These are phyloP conservation scores for Limnothrissa miodon DNA, from an alignment of 2,113 vertebrate genomes.

Conservation along the genomic window DNA sequence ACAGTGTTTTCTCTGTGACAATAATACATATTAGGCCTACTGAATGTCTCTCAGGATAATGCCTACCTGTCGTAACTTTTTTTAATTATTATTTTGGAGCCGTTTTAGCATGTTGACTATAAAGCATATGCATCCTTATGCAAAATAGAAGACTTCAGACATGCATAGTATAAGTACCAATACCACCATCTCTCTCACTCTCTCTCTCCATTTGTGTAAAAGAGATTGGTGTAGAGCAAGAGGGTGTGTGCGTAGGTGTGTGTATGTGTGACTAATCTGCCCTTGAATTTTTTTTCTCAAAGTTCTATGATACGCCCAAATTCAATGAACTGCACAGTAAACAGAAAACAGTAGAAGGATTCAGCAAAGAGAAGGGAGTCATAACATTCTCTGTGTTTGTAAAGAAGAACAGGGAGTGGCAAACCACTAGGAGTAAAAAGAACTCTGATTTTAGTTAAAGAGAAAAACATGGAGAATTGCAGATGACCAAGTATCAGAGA, in stretches of 20 bases:
- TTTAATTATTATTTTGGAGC: too few species aligned
- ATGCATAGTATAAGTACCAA: background rate
- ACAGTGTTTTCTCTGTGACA: background rate
- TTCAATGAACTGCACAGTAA: constrained; percentile 30
- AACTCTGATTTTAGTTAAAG: constrained; percentile 41
- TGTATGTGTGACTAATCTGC: constrained; percentile 18
- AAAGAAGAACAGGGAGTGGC: constrained; percentile 58
- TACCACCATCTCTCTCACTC: constrained; percentile 11
- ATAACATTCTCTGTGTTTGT: constrained; percentile 46
- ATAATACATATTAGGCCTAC: background rate
- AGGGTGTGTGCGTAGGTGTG: background rate
- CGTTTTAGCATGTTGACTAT: too few species aligned
- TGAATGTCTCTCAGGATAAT: background rate
- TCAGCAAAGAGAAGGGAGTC: constrained; percentile 54
- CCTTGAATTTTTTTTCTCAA: constrained; percentile 30
- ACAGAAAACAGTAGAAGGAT: constrained; percentile 46
- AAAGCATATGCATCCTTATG: too few species aligned
- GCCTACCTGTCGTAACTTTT: background rate
- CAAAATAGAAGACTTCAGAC: too few species aligned
- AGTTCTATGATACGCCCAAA: constrained; percentile 46
- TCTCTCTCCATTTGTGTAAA: background rate
- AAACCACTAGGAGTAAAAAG: constrained; percentile 43
- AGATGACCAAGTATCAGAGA: background rate
- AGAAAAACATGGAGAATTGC: constrained; percentile 30
- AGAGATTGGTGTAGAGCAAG: constrained; percentile 10